Conservation (phyloP, 2,888 invertebrate genomes). For the Cancer borealis region DNA sequence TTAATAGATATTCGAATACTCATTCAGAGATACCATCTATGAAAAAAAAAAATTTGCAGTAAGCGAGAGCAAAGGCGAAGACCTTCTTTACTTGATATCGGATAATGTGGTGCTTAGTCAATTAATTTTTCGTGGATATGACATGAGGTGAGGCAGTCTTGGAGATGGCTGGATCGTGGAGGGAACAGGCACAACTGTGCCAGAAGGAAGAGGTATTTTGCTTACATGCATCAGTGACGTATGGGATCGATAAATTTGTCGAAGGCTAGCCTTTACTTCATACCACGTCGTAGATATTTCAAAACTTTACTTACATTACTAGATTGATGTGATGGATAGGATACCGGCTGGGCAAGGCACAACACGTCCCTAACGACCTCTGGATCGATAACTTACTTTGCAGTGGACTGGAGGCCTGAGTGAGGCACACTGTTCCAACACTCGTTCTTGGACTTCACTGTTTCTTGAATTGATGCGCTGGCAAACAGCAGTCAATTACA, state of each 20-base stretch:
- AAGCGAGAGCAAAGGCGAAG: not conserved
- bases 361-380: conserved; percentile 54
- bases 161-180: not conserved
- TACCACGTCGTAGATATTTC: not conserved
- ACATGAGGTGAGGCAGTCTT: not conserved
- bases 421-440: not conserved
- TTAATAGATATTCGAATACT: not conserved
- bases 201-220: not conserved
- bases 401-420: conserved; percentile 19
- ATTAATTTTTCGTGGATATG: not conserved
- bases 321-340: not conserved
- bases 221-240: not conserved
- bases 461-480: not conserved
- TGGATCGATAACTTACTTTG: conserved; percentile 66
- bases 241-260: not conserved
- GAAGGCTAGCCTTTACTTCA: not conserved
- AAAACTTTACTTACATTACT: not conserved
- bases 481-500: not conserved
- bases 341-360: conserved; percentile 40
- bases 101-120: not conserved
- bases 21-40: not conserved
- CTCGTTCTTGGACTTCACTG: not conserved
- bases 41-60: not conserved
- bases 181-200: conserved; percentile 1
- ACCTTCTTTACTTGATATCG: not conserved